A percentile compares a stretch with the other conserved stretches of the same genome.
Evolutionary conservation across 2,113 vertebrate genomes (phyloP).

Genomic region (Oryzias celebensis): DNA sequence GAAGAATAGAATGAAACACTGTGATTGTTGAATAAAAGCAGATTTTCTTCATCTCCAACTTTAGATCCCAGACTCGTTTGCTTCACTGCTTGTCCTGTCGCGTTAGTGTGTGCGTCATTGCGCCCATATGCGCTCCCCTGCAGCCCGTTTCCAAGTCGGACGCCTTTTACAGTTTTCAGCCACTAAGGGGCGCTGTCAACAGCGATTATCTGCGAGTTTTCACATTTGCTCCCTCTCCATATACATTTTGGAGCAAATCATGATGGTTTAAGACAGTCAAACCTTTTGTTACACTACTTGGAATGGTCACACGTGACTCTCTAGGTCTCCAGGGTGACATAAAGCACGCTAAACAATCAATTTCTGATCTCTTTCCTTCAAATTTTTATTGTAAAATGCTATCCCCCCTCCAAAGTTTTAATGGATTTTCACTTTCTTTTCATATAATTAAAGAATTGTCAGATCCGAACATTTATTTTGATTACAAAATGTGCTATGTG

Average conservation of each 20-base stretch:
- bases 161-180: constrained; percentile 15
- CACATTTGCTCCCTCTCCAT: background rate
- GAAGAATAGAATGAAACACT: too few species aligned
- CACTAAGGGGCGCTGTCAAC: constrained; percentile 80
- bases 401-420: too few species aligned
- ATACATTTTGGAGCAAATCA: constrained; percentile 6
- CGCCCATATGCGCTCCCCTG: background rate
- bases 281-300: background rate
- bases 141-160: background rate
- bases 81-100: too few species aligned
- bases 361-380: too few species aligned
- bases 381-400: too few species aligned
- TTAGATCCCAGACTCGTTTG: too few species aligned
- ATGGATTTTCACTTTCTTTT: too few species aligned
- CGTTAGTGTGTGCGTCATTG: too few species aligned
- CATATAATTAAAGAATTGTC: too few species aligned
- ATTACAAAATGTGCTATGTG: constrained; percentile 17
- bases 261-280: background rate
- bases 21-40: too few species aligned
- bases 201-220: constrained; percentile 47
- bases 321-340: constrained; percentile 6
- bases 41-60: too few species aligned
- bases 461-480: constrained; percentile 2
- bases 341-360: background rate
- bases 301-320: background rate